phyloP scores from a whole-genome alignment of 1,140 invertebrate genomes.

The Adoxophyes honmai region DNA sequence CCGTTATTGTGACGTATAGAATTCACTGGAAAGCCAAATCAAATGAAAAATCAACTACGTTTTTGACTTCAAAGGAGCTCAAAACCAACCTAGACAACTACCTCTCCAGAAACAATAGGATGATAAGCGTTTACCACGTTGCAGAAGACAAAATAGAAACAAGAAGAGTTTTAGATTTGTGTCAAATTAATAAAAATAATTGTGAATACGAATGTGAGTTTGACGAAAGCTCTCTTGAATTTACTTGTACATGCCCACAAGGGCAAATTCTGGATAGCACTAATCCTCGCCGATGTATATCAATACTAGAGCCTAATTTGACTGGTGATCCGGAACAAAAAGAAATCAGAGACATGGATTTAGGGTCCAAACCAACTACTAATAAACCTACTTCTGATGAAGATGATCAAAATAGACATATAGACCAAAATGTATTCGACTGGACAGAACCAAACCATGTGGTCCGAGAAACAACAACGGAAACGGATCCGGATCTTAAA shows the following conservation, averaged over 20 bases:
- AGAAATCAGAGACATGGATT: conserved; percentile 34
- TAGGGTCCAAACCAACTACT: conserved; percentile 34
- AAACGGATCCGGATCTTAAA: conserved; percentile 46
- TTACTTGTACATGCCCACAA: conserved; percentile 84
- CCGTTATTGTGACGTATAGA: conserved; percentile 80
- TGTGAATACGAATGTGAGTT: conserved; percentile 88
- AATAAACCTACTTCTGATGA: conserved; percentile 35
- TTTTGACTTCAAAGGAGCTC: conserved; percentile 73
- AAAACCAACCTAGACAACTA: conserved; percentile 70
- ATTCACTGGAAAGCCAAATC: conserved; percentile 80
- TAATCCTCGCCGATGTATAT: conserved; percentile 57
- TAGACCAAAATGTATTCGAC: conserved; percentile 44
- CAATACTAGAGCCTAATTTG: conserved; percentile 35
- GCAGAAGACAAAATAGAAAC: conserved; percentile 67
- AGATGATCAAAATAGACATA: conserved; percentile 47
- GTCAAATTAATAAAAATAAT: conserved; percentile 84
- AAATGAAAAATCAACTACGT: conserved; percentile 66
- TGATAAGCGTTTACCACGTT: conserved; percentile 77
- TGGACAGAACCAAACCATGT: conserved; percentile 47
- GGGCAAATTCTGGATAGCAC: conserved; percentile 62
- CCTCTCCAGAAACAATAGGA: conserved; percentile 70
- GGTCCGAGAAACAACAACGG: conserved; percentile 52
- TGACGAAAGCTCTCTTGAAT: conserved; percentile 79
- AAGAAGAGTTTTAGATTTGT: conserved; percentile 82
- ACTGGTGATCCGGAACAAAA: conserved; percentile 22